Percentiles rank a stretch among this genome's conserved stretches.
Evolutionary conservation across 1,140 invertebrate species (phyloP).

Genomic region (Brachionus rubens): DNA sequence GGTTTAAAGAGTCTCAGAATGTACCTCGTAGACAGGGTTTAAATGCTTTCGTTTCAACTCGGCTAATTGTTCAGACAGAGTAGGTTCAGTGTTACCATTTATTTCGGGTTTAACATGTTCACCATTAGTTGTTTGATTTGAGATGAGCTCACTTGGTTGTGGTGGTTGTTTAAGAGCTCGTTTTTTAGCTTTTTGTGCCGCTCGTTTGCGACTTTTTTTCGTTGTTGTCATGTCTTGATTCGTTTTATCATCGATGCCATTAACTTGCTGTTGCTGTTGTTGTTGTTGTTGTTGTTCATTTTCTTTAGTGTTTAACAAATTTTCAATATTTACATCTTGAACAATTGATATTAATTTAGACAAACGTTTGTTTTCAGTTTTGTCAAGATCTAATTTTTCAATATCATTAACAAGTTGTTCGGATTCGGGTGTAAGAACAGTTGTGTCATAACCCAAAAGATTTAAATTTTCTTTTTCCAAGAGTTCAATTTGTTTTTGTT

Average conservation of each 20-base stretch:
- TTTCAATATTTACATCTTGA: conserved; percentile 45
- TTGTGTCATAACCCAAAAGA: conserved; percentile 35
- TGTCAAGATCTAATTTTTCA: not conserved
- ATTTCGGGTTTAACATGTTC: not conserved
- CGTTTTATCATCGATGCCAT: not conserved
- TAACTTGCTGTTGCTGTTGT: not conserved
- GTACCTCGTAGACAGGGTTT: conserved; percentile 42
- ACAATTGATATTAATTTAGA: conserved; percentile 42
- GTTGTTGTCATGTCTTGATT: not conserved
- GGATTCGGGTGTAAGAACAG: not conserved
- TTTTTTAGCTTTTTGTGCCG: conserved; percentile 28
- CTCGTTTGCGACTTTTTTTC: conserved; percentile 32
- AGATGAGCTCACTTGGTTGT: not conserved
- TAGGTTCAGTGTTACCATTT: not conserved
- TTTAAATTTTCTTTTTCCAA: conserved; percentile 39
- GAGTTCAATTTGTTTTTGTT: conserved; percentile 37
- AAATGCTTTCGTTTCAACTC: conserved; percentile 38
- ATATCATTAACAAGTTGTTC: not conserved
- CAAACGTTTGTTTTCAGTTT: conserved; percentile 2
- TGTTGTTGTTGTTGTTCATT: not conserved
- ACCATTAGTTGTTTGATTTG: not conserved
- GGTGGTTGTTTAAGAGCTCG: conserved; percentile 8
- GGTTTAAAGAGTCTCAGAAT: no score
- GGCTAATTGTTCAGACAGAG: conserved; percentile 26
- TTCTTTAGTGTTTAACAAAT: conserved; percentile 5